Base-by-base conservation (phyloP, 2,113 vertebrate species). In the Zapus hudsonius region DNA sequence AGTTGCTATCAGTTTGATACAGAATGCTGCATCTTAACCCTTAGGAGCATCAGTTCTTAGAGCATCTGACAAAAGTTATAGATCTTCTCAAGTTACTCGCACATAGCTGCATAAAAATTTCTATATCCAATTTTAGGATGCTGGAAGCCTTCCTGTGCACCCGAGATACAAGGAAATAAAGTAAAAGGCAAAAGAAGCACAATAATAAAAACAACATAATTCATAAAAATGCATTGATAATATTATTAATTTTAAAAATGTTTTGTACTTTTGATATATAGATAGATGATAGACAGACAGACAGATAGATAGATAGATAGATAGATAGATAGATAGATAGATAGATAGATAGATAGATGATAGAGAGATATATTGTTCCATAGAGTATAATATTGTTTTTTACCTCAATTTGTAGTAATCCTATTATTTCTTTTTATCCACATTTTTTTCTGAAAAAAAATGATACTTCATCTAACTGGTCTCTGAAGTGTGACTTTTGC, bases 251-350 rank as follows among this genome's bases (percentile, higher is more conserved):
- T 86, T 88, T 72, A 55, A 42, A 79, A 52, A 20, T 79, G 25
- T 66, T 84, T 73, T 74, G 27, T 22, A 89, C 75, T 83, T 94
- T 93, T n/a, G n/a, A n/a, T n/a, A n/a, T n/a, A n/a, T 69, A 86
- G 11, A n/a, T n/a, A n/a, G n/a, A n/a, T n/a, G n/a, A n/a, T n/a
- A n/a, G n/a, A n/a, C n/a, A n/a, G n/a, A n/a, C n/a, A n/a, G n/a
- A n/a, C n/a, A n/a, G n/a, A n/a, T n/a, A n/a, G n/a, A n/a, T n/a
- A n/a, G n/a, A n/a, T n/a, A n/a, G n/a, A n/a, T n/a, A n/a, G n/a
- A n/a, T n/a, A n/a, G n/a, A n/a, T n/a, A n/a, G n/a, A n/a, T n/a
- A n/a, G n/a, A n/a, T n/a, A n/a, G n/a, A n/a, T n/a, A n/a, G n/a
- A n/a, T n/a, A n/a, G n/a, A n/a, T n/a, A n/a, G n/a, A n/a, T n/a